Percentiles rank a stretch among this genome's conserved stretches.
Conservation (phyloP, 2,113 vertebrate species). For the Eolophus roseicapilla region DNA sequence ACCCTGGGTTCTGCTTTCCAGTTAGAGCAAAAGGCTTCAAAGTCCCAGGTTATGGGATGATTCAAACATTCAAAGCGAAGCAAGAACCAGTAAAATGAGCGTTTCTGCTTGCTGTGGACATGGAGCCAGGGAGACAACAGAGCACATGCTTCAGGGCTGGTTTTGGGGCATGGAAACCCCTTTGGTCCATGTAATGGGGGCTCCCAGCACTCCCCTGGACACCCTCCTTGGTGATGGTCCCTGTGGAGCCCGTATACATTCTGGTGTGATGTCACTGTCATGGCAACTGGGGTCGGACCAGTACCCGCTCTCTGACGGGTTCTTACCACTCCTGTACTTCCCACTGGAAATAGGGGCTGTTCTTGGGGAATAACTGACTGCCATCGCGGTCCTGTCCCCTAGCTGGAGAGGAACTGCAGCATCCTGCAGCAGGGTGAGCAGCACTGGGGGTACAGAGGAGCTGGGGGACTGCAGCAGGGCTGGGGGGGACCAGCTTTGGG, state of each 20-base stretch:
- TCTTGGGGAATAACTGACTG: fast-evolving
- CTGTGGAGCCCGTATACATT: fast-evolving
- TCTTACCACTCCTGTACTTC: neutral
- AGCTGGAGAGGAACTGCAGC: neutral
- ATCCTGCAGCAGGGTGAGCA: neutral
- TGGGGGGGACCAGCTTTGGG: neutral
- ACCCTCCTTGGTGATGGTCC: neutral
- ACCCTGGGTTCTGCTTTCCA: neutral
- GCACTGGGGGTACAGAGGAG: fast-evolving
- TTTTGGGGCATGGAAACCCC: neutral
- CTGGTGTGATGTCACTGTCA: fast-evolving
- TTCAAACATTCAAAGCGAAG: neutral
- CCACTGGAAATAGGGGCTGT: neutral
- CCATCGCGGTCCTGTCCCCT: fast-evolving
- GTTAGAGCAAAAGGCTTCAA: neutral
- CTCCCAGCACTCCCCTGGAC: neutral
- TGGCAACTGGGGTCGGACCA: neutral
- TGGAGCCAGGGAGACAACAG: fast-evolving
- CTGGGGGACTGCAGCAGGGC: neutral
- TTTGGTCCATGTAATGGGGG: fast-evolving
- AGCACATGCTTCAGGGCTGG: neutral
- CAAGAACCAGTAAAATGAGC: neutral
- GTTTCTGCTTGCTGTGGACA: neutral
- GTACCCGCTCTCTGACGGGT: fast-evolving
- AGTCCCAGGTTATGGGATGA: neutral